A percentile compares a stretch with the other conserved stretches of the same genome.
These are phyloP conservation scores for Thelaira solivaga DNA, from an alignment of 2,888 invertebrate species.

Conservation along the genomic window DNA sequence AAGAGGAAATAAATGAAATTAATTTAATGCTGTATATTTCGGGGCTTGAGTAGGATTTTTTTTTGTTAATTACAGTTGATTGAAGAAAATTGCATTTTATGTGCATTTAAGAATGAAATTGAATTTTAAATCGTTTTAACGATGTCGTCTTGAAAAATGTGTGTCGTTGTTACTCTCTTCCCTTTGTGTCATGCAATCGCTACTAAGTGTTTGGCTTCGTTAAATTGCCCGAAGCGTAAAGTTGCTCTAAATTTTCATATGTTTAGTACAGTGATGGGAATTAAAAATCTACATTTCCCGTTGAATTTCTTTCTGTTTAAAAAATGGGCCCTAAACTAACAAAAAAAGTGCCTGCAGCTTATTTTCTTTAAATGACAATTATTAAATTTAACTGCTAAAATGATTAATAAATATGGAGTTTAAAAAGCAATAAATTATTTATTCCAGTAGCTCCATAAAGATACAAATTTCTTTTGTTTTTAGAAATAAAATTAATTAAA, in stretches of 20 bases:
- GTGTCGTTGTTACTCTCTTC: constrained; percentile 41
- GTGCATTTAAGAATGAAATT: constrained; percentile 57
- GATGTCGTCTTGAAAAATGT: constrained; percentile 43
- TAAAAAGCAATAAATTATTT: too few species aligned
- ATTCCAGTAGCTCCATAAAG: too few species aligned
- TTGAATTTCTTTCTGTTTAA: background rate
- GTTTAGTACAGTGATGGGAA: constrained; percentile 12
- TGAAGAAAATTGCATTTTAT: constrained; percentile 40
- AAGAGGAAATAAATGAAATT: too few species aligned
- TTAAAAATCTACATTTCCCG: constrained; percentile 18
- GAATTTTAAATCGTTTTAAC: constrained; percentile 42
- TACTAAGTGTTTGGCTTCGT: constrained; percentile 53
- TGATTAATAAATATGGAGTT: too few species aligned
- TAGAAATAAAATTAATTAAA: too few species aligned
- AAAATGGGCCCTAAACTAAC: too few species aligned
- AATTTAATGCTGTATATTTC: background rate
- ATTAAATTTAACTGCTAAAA: too few species aligned
- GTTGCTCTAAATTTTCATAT: constrained; percentile 59
- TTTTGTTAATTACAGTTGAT: too few species aligned
- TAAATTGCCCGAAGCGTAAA: constrained; percentile 61
- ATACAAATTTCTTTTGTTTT: too few species aligned
- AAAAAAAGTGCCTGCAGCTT: too few species aligned
- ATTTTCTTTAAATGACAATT: too few species aligned
- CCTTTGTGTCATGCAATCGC: constrained; percentile 35
- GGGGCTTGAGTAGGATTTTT: too few species aligned